A percentile compares a stretch with the other conserved stretches of the same genome.
Evolutionary conservation across 1,140 invertebrate species (phyloP).

Genomic region (Pseudomyrmex sp.): DNA sequence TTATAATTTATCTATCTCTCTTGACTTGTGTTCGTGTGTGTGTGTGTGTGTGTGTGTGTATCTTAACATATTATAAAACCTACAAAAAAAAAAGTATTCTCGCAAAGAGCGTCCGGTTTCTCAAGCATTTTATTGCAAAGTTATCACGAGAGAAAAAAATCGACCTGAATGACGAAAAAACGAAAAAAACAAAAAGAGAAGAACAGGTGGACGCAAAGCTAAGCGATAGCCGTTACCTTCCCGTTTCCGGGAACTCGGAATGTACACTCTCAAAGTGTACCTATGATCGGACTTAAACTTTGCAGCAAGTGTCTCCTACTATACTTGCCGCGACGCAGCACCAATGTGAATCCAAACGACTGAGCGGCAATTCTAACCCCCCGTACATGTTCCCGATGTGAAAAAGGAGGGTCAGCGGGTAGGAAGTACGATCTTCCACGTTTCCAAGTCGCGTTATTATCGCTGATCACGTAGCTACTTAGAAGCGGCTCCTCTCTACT

Average conservation of each 20-base stretch:
- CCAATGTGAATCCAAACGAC: conserved; percentile 62
- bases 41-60: background rate
- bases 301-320: conserved; percentile 20
- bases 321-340: conserved; percentile 14
- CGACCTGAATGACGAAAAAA: conserved; percentile 65
- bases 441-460: conserved; percentile 82
- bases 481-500: conserved; percentile 78
- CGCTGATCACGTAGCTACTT: conserved; percentile 85
- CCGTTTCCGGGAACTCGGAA: conserved; percentile 68
- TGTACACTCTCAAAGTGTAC: conserved; percentile 10
- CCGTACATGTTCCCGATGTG: conserved; percentile 61
- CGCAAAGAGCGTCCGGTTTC: conserved; percentile 64
- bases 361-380: conserved; percentile 49
- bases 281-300: conserved; percentile 61
- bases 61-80: conserved; percentile 27
- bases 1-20: conserved; percentile 38
- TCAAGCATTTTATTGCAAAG: conserved; percentile 60
- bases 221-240: conserved; percentile 68
- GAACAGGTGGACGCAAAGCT: conserved; percentile 66
- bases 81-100: conserved; percentile 53
- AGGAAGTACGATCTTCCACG: conserved; percentile 70
- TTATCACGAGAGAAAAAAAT: conserved; percentile 55
- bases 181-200: conserved; percentile 62
- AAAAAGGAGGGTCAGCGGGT: conserved; percentile 56
- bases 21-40: too few species aligned